A percentile compares a stretch with the other conserved stretches of the same genome.
phyloP scores from a whole-genome alignment of 2,113 vertebrate species.

The Gorsachius goisagi region DNA sequence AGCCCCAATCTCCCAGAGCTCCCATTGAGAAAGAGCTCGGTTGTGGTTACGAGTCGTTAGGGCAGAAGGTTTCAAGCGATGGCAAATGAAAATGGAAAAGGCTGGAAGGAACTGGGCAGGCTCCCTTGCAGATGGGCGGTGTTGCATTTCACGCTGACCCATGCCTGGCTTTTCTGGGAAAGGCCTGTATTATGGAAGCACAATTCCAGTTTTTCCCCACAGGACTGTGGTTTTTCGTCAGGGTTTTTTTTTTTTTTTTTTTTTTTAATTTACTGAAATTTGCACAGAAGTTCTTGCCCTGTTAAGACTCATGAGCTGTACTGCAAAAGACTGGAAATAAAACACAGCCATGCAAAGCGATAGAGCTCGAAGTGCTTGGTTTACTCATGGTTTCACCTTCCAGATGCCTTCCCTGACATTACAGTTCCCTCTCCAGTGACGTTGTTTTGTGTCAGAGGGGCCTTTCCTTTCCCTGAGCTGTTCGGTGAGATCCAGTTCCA shows the following conservation, averaged over 20 bases:
- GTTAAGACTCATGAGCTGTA: not conserved
- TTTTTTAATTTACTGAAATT: not conserved
- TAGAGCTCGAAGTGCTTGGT: not conserved
- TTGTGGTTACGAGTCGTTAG: not conserved
- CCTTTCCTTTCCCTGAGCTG: not conserved
- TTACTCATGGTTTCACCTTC: not conserved
- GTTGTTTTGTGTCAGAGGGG: slow-evolving; percentile 14
- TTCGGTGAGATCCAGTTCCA: not conserved
- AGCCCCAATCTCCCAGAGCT: not conserved
- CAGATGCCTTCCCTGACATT: not conserved
- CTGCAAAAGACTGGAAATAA: not conserved
- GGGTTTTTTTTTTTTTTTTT: not conserved
- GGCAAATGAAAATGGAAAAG: not conserved
- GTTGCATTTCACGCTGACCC: not conserved
- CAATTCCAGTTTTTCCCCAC: not conserved
- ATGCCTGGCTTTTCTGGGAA: not conserved
- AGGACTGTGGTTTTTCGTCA: no score
- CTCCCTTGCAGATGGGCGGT: not conserved
- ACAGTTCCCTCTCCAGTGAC: not conserved
- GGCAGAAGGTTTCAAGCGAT: not conserved
- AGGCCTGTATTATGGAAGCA: not conserved
- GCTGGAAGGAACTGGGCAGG: not conserved
- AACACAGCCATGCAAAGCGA: not conserved
- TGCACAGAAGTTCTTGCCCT: not conserved
- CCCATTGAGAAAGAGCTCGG: not conserved